These are phyloP conservation scores for Stegodyphus mimosarum DNA, from an alignment of 1,140 invertebrate genomes.

Conservation along the genomic window DNA sequence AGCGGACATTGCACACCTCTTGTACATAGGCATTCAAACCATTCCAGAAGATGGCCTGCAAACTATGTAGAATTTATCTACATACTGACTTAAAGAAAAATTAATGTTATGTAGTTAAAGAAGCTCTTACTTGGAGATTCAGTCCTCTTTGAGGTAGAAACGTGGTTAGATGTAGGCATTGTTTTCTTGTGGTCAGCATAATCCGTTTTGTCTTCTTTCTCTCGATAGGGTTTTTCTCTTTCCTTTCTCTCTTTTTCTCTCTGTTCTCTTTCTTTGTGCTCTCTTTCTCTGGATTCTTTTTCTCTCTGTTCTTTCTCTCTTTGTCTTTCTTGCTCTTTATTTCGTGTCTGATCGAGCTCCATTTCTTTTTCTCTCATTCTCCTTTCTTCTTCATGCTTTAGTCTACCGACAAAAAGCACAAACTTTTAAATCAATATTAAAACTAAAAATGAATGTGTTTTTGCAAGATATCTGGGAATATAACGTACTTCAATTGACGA, in stretches of 20 bases:
- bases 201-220: slow-evolving; percentile 5
- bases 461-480: no score
- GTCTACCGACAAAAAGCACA: background rate
- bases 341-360: slow-evolving; percentile 41
- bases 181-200: slow-evolving; percentile 24
- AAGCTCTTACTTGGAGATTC: background rate
- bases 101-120: no score
- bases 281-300: slow-evolving; percentile 45
- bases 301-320: slow-evolving; percentile 50
- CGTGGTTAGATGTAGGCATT: slow-evolving; percentile 18
- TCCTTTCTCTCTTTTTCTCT: slow-evolving; percentile 27
- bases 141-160: background rate
- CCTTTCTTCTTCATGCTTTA: slow-evolving; percentile 53
- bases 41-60: no score
- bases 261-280: slow-evolving; percentile 23
- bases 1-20: no score
- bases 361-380: slow-evolving; percentile 51
- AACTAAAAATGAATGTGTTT: no score
- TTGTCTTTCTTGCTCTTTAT: slow-evolving; percentile 46
- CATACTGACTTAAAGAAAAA: no score
- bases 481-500: no score
- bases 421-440: no score
- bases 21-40: no score
- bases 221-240: slow-evolving; percentile 37
- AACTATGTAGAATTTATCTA: no score